Evolutionary conservation across 2,113 vertebrate species (phyloP).

Genomic region (Meriones unguiculatus): DNA sequence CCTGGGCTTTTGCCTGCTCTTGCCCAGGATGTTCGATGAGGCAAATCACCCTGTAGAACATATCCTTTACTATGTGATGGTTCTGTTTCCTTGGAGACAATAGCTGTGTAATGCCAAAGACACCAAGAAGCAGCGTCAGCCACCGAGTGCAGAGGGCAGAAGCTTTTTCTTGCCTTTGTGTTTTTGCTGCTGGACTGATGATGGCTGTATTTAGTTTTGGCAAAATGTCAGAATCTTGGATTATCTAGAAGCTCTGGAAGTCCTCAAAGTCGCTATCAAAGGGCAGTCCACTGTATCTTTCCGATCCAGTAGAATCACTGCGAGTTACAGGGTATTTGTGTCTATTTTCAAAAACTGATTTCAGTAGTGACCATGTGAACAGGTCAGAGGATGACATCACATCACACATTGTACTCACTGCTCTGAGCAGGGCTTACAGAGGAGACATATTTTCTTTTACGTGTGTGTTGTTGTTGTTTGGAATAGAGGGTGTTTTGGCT

Average conservation of each 20-base stretch:
- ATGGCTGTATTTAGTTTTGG: neutral
- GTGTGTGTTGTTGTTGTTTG: neutral
- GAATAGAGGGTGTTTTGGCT: neutral
- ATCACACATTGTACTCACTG: rapidly evolving
- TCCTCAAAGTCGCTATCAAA: neutral
- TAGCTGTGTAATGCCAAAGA: slow-evolving; percentile 87
- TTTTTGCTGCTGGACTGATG: neutral
- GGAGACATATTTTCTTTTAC: neutral
- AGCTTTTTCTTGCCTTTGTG: slow-evolving; percentile 76
- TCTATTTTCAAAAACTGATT: neutral
- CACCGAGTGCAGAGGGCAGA: slow-evolving; percentile 83
- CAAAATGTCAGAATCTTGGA: neutral
- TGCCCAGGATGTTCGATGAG: neutral
- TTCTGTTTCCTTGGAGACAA: slow-evolving; percentile 92
- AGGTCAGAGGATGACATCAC: neutral
- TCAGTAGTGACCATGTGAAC: neutral
- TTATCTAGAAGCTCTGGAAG: neutral
- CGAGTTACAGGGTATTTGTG: neutral
- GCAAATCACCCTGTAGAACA: neutral
- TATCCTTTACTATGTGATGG: slow-evolving; percentile 86
- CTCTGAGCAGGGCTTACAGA: neutral
- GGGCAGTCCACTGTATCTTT: neutral
- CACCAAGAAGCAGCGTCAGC: slow-evolving; percentile 83
- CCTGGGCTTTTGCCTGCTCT: neutral
- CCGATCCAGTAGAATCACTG: neutral